These are phyloP conservation scores for Gymnocephalus cernua DNA, from an alignment of 2,113 vertebrate species.

Conservation along the genomic window DNA sequence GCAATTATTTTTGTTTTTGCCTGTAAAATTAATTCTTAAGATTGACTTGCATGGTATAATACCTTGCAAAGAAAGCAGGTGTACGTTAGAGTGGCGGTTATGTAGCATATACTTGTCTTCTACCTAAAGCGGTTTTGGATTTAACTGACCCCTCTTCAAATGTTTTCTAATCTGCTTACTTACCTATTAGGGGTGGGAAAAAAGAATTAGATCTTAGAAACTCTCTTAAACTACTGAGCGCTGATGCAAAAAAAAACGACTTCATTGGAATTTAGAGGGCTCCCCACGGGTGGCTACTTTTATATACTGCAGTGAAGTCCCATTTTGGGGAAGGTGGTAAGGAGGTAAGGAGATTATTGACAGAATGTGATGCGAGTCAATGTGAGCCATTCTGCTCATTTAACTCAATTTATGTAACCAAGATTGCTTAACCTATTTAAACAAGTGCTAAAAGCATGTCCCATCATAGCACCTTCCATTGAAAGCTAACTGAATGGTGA, in stretches of 20 bases:
- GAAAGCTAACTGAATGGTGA: slow-evolving; percentile 10
- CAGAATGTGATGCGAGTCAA: slow-evolving; percentile 14
- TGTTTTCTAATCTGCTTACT: not conserved
- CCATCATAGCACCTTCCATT: not conserved
- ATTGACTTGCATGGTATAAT: not conserved
- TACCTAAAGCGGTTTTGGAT: not conserved
- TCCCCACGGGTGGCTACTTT: not conserved
- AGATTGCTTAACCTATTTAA: not conserved
- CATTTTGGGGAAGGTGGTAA: slow-evolving; percentile 13
- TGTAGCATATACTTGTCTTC: not conserved
- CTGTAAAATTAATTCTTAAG: not conserved
- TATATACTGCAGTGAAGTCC: not conserved
- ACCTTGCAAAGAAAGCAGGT: not conserved
- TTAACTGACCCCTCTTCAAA: not conserved
- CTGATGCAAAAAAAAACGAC: not conserved
- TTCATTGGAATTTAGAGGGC: not conserved
- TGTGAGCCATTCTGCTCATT: not conserved
- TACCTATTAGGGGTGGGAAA: not conserved
- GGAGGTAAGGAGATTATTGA: slow-evolving; percentile 15
- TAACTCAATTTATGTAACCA: not conserved
- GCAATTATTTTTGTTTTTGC: not conserved
- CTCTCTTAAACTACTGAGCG: not conserved
- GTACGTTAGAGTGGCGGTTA: not conserved
- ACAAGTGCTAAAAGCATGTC: not conserved
- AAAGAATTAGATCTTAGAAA: slow-evolving; percentile 7